These are phyloP conservation scores for rat (Rattus norvegicus) DNA, from an alignment of 2,113 vertebrate species.

Conservation along the genomic window GRCr8 NC_086028.1:66040001-66040500, in stretches of 20 bases:
- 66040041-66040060: not conserved
- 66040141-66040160: not conserved
- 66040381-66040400: not conserved
- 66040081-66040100: not conserved
- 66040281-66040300: not conserved
- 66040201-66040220: not conserved
- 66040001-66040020: not conserved
- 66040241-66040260: not conserved
- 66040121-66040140: not conserved
- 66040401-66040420: not conserved
- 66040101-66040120: not conserved
- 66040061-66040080: not conserved
- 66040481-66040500: not conserved
- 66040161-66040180: not conserved
- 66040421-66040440: conserved; percentile 39
- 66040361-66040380: not conserved
- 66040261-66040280: not conserved
- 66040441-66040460: conserved; percentile 9
- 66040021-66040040: not conserved
- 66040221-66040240: no score
- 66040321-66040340: not conserved
- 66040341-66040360: not conserved
- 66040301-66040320: not conserved
- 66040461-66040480: not conserved
- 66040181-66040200: not conserved